These are phyloP conservation scores for Xestia ashworthii DNA, from an alignment of 2,888 invertebrate genomes.

Conservation along the genomic window DNA sequence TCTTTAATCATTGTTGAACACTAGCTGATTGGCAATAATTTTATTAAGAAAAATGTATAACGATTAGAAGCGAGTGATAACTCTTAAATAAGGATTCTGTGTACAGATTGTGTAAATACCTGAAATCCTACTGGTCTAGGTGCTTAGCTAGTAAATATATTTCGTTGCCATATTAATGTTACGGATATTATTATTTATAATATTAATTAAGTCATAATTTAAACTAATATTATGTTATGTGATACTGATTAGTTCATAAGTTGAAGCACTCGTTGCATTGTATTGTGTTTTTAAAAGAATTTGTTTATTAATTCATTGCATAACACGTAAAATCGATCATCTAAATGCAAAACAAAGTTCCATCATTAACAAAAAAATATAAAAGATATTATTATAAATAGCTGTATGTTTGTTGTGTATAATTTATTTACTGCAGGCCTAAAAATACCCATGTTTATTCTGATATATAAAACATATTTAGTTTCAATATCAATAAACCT, in stretches of 20 bases:
- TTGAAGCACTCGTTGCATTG: slow-evolving; percentile 65
- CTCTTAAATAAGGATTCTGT: slow-evolving; percentile 76
- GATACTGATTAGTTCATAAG: slow-evolving; percentile 84
- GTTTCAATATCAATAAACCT: slow-evolving; percentile 49
- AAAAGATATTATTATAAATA: slow-evolving; percentile 55
- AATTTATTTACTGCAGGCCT: slow-evolving; percentile 60
- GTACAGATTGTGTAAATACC: slow-evolving; percentile 88
- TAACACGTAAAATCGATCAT: slow-evolving; percentile 32
- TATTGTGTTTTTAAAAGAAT: slow-evolving; percentile 56
- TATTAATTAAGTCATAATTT: slow-evolving; percentile 87
- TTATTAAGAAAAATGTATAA: slow-evolving; percentile 83
- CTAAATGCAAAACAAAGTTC: slow-evolving; percentile 45
- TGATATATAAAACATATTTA: slow-evolving; percentile 47
- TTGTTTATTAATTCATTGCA: slow-evolving; percentile 54
- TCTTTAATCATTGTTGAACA: slow-evolving; percentile 80
- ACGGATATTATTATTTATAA: slow-evolving; percentile 89
- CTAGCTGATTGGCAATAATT: slow-evolving; percentile 88
- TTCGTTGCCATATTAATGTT: slow-evolving; percentile 90
- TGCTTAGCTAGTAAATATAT: slow-evolving; percentile 89
- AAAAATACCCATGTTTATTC: slow-evolving; percentile 56
- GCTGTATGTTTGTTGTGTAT: slow-evolving; percentile 60
- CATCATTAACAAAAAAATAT: slow-evolving; percentile 45
- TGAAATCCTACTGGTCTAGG: slow-evolving; percentile 86
- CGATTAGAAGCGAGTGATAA: slow-evolving; percentile 76
- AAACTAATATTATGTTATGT: slow-evolving; percentile 87